These are phyloP conservation scores for Portunus trituberculatus DNA, from an alignment of 1,140 invertebrate species.

Conservation along the genomic window DNA sequence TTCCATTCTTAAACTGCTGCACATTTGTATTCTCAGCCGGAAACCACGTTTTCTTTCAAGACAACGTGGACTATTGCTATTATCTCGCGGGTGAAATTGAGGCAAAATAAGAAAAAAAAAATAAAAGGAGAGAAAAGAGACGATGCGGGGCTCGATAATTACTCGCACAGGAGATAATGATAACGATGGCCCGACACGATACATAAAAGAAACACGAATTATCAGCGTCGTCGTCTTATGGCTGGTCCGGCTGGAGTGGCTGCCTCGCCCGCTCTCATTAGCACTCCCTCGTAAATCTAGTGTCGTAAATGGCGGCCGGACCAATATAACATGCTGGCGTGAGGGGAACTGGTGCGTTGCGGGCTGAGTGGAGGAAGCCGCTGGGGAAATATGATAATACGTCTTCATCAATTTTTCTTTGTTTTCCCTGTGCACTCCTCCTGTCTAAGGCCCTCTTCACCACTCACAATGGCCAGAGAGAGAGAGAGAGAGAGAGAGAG, in stretches of 20 bases:
- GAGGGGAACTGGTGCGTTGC: no score
- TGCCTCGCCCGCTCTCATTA: background rate
- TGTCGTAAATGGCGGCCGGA: background rate
- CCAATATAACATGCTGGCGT: background rate
- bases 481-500: conserved; percentile 20
- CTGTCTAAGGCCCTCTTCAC: background rate
- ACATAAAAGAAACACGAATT: background rate
- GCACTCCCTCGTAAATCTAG: background rate
- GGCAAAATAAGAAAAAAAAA: background rate
- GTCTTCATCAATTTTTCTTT: background rate
- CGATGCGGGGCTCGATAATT: background rate
- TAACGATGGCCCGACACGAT: background rate
- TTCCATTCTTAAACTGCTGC: background rate
- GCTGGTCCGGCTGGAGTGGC: background rate
- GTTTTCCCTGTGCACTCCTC: background rate
- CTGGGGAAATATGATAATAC: background rate
- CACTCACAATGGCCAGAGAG: background rate
- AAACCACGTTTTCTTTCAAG: background rate
- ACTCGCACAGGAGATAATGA: background rate
- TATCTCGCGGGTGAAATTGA: background rate
- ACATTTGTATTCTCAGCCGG: background rate
- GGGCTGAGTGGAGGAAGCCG: background rate
- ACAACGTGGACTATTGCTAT: background rate
- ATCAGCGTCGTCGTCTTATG: background rate
- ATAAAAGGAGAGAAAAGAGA: background rate